A percentile compares a stretch with the other conserved stretches of the same genome.
Conservation (phyloP, 2,113 vertebrate species). For the Peromyscus polionotus region DNA sequence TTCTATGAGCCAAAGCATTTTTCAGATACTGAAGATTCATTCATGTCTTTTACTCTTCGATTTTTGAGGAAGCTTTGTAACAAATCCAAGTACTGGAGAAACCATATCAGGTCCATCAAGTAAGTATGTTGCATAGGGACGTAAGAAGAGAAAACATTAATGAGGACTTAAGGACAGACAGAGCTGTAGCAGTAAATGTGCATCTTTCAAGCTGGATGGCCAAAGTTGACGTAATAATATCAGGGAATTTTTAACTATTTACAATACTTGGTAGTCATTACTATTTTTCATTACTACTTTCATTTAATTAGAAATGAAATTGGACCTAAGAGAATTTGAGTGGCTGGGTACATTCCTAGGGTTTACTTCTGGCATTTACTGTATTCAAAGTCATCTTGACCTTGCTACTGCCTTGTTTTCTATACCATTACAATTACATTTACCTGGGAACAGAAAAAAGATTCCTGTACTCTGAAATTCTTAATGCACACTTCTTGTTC, state of each 20-base stretch:
- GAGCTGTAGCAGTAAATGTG: fast-evolving
- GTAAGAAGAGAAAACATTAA: neutral
- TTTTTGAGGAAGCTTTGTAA: neutral
- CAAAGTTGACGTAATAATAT: neutral
- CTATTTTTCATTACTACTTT: neutral
- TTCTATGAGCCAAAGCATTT: neutral
- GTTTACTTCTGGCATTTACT: neutral
- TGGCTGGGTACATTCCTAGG: neutral
- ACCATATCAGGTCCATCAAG: neutral
- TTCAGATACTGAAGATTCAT: neutral
- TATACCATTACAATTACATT: neutral
- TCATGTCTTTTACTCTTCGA: neutral
- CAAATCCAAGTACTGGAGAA: neutral
- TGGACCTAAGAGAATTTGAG: neutral
- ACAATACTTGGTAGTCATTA: neutral
- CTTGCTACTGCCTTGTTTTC: neutral
- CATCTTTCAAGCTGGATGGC: neutral
- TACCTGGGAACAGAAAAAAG: neutral
- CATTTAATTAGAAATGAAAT: neutral
- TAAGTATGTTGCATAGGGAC: neutral
- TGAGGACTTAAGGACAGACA: neutral
- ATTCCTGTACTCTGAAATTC: neutral
- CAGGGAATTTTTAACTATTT: neutral
- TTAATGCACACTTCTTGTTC: neutral
- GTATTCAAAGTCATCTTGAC: neutral